Base-by-base conservation (phyloP, 2,113 vertebrate species). In the Sciurus niger region DNA sequence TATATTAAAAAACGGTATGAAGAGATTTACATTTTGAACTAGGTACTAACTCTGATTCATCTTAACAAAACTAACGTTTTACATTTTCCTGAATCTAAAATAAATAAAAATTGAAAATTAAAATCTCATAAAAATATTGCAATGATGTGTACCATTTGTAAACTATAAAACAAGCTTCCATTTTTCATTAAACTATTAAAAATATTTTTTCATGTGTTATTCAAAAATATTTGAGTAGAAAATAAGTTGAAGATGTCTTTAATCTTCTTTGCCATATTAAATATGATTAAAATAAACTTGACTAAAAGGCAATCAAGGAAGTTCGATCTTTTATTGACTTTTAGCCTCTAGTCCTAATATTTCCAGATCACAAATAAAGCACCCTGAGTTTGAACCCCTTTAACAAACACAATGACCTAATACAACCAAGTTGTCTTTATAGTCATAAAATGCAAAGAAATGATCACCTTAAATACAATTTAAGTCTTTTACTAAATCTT, bases 31-130 rank as follows among this genome's bases (percentile, higher is more conserved):
- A 43, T 60, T 77, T 37, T 60, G 53, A 82, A 92, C 73, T 73
- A 76, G 10, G 6, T 67, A 48, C 25, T 78, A 74, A 83, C 55
- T 40, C 8, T 88, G 4, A 32, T n/a, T 86, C 8, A 34, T 70
- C 83, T 83, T 82, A 78, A 84, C 34, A 78, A 92, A 87, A 84
- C 34, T 73, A 53, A 87, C 22, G 24, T 58, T 58, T 22, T 58
- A 65, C 4, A 30, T 43, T 84, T 91, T 96, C 90, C 63, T 72
- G 34, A 92, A 92, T 58, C 48, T 80, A 82, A 8, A 84, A 34
- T 70, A 79, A 46, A 83, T 13, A 84, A 90, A 84, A 76, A 24
- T 73, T 80, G 24, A 95, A 92, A 87, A 94, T 32, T 72, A 67
- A 90, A 88, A 85, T 55, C 16, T 79, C 53, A 76, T 60, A 84